These are phyloP conservation scores for Pogoniulus pusillus DNA, from an alignment of 2,797 vertebrate species.

Conservation along the genomic window DNA sequence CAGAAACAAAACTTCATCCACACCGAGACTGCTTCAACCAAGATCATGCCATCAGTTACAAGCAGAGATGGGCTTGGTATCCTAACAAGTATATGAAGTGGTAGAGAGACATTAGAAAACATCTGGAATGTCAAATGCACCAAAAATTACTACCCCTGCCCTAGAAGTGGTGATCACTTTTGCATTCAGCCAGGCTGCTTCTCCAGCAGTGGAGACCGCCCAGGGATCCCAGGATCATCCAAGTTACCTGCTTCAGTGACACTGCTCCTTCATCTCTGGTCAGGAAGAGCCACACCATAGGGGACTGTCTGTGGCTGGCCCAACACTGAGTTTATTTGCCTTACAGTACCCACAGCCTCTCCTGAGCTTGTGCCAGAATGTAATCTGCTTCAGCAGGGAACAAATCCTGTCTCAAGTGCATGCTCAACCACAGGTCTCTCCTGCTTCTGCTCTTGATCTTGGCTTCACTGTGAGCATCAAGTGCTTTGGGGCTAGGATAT, in stretches of 20 bases:
- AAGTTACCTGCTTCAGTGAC: accelerated
- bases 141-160: not conserved
- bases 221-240: not conserved
- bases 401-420: not conserved
- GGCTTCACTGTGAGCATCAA: not conserved
- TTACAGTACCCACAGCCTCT: not conserved
- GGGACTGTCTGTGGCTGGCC: not conserved
- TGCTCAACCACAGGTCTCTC: not conserved
- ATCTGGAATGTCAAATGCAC: not conserved
- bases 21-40: not conserved
- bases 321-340: not conserved
- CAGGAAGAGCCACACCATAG: not conserved
- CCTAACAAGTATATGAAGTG: not conserved
- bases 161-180: not conserved
- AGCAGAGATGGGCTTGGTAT: not conserved
- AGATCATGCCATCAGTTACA: not conserved
- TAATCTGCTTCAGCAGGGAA: not conserved
- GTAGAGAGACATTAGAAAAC: accelerated
- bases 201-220: not conserved
- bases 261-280: not conserved
- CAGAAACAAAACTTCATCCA: not conserved
- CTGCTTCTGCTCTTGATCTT: not conserved
- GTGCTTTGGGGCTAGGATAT: too few relatives aligned
- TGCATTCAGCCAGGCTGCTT: not conserved
- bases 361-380: not conserved